Percentiles rank a stretch among this genome's conserved stretches.
Conservation (phyloP, 2,888 invertebrate genomes). For the Ommatoiulus sabulosus region DNA sequence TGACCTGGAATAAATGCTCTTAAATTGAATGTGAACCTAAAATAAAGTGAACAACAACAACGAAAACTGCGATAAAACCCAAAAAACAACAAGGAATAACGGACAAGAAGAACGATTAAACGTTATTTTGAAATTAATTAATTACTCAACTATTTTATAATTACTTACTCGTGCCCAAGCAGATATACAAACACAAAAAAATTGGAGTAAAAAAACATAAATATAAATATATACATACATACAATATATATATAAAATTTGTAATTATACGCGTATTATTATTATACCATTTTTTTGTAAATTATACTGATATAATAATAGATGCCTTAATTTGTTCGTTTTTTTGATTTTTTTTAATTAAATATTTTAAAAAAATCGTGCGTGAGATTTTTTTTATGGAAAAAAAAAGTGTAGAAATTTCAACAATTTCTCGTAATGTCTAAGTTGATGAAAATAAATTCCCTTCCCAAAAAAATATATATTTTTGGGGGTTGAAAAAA, state of each 20-base stretch:
- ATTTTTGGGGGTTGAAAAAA: too few species aligned
- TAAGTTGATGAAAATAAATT: neutral
- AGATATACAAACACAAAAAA: constrained; percentile 4
- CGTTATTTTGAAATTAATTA: constrained; percentile 45
- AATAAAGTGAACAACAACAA: neutral
- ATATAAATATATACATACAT: constrained; percentile 30
- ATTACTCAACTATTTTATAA: constrained; percentile 48
- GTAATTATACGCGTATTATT: constrained; percentile 35
- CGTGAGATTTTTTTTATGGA: neutral
- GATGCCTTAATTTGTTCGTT: constrained; percentile 48
- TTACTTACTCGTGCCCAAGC: constrained; percentile 45
- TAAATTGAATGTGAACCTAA: too few species aligned
- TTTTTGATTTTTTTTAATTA: neutral
- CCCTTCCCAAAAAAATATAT: neutral
- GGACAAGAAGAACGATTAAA: neutral
- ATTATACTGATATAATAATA: constrained; percentile 11
- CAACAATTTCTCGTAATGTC: neutral
- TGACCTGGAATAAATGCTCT: too few species aligned
- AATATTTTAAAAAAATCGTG: neutral
- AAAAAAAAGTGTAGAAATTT: neutral
- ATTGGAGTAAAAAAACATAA: neutral
- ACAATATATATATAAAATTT: constrained; percentile 36
- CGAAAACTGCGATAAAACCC: neutral
- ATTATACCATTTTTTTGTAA: constrained; percentile 45
- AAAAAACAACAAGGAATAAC: neutral